Evolutionary conservation across 2,797 vertebrate species (phyloP).

Genomic region (Oryzias sinensis): DNA sequence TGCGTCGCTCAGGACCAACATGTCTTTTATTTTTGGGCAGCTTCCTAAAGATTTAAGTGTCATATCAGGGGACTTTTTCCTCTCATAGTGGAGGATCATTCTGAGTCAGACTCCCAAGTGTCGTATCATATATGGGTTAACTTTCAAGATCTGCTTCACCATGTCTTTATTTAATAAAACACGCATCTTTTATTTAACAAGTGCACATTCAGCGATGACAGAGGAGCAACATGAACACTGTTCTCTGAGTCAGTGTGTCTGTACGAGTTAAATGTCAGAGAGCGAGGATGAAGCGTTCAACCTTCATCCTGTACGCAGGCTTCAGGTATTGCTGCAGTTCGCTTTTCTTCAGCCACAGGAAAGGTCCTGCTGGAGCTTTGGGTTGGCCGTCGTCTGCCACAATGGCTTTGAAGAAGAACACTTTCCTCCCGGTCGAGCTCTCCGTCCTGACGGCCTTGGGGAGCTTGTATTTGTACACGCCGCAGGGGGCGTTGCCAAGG

Average conservation of each 20-base stretch:
- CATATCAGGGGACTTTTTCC: too few species aligned
- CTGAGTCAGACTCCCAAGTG: not conserved
- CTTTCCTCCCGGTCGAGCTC: conserved; percentile 81
- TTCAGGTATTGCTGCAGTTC: conserved; percentile 89
- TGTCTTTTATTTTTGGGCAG: too few species aligned
- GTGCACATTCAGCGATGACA: conserved; percentile 13
- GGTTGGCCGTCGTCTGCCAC: conserved; percentile 68
- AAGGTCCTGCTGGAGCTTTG: conserved; percentile 32
- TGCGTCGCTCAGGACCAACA: too few species aligned
- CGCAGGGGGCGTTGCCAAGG: conserved; percentile 91
- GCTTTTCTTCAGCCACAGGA: conserved; percentile 86
- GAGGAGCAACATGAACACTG: conserved; percentile 5
- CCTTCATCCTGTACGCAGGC: conserved; percentile 84
- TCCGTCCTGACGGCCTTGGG: conserved; percentile 81
- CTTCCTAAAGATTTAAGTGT: too few species aligned
- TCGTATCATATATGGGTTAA: not conserved
- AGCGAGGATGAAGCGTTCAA: conserved; percentile 82
- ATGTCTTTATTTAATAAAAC: conserved; percentile 37
- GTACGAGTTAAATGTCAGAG: conserved; percentile 60
- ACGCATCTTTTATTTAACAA: conserved; percentile 7
- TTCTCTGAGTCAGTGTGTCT: conserved; percentile 14
- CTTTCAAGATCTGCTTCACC: not conserved
- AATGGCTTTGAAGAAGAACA: conserved; percentile 98
- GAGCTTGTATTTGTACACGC: conserved; percentile 95
- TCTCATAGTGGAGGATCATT: too few species aligned